Conservation (phyloP, 2,888 invertebrate species). For the Cremastinae sp. region DNA sequence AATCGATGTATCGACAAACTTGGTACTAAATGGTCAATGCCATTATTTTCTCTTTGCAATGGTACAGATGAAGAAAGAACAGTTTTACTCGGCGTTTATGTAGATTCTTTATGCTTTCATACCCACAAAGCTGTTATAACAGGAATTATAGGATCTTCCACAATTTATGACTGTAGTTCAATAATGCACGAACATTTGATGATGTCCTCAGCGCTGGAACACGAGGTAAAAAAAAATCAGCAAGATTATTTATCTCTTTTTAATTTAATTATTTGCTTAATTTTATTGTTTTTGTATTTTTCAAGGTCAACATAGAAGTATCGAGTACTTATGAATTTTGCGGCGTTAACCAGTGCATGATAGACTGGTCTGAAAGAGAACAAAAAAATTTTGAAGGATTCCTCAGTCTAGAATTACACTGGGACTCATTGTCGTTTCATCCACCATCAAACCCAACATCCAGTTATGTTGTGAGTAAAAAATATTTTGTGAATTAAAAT, state of each 20-base stretch:
- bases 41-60: constrained; percentile 69
- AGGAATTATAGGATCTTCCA: constrained; percentile 18
- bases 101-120: constrained; percentile 62
- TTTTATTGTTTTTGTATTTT: constrained; percentile 12
- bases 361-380: constrained; percentile 60
- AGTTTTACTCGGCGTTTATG: constrained; percentile 63
- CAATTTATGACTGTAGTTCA: constrained; percentile 23
- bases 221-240: constrained; percentile 34
- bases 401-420: constrained; percentile 65
- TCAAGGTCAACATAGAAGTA: constrained; percentile 60
- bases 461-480: constrained; percentile 64
- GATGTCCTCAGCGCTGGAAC: constrained; percentile 30
- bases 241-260: not conserved
- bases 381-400: constrained; percentile 66
- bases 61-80: constrained; percentile 63
- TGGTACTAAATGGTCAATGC: constrained; percentile 52
- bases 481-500: constrained; percentile 1
- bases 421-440: constrained; percentile 63
- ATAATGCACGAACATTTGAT: constrained; percentile 62
- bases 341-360: constrained; percentile 64
- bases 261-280: not conserved
- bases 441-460: constrained; percentile 61
- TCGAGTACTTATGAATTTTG: constrained; percentile 65
- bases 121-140: constrained; percentile 61
- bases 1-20: constrained; percentile 63